Evolutionary conservation across 2,113 vertebrate species (phyloP).

Genomic region (Anhinga anhinga): DNA sequence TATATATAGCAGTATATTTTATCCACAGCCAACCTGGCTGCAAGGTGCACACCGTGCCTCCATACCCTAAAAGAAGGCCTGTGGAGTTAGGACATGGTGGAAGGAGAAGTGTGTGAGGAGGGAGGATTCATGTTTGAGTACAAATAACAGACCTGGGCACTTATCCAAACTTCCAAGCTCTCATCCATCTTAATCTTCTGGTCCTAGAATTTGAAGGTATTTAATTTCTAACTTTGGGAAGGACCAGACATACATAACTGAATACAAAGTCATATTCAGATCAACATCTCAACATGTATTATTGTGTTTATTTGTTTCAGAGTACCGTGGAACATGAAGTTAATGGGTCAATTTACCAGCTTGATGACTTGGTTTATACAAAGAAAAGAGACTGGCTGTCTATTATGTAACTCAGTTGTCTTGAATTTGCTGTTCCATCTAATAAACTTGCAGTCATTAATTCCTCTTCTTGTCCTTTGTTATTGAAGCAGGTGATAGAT

Average conservation of each 20-base stretch:
- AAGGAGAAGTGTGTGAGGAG: not conserved
- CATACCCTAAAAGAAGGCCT: not conserved
- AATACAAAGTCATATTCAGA: not conserved
- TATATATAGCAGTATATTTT: not conserved
- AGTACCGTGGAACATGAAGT: conserved; percentile 37
- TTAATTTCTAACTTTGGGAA: not conserved
- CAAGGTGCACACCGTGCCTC: not conserved
- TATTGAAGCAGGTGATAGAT: not conserved
- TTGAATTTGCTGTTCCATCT: conserved; percentile 10
- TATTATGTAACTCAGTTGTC: not conserved
- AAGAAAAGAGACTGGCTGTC: not conserved
- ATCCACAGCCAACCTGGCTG: not conserved
- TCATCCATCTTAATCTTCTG: not conserved
- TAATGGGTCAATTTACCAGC: not conserved
- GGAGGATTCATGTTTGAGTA: not conserved
- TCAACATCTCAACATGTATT: not conserved
- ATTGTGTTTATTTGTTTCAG: conserved; percentile 48
- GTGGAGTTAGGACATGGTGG: not conserved
- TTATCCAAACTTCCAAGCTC: not conserved
- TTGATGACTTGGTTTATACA: not conserved
- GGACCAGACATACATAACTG: not conserved
- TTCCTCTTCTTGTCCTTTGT: not conserved
- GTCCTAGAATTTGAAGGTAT: not conserved
- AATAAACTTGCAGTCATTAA: conserved; percentile 67
- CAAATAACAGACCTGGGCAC: not conserved